A percentile compares a stretch with the other conserved stretches of the same genome.
Conservation (phyloP, 1,140 invertebrate species). For the Heliconius nattereri region DNA sequence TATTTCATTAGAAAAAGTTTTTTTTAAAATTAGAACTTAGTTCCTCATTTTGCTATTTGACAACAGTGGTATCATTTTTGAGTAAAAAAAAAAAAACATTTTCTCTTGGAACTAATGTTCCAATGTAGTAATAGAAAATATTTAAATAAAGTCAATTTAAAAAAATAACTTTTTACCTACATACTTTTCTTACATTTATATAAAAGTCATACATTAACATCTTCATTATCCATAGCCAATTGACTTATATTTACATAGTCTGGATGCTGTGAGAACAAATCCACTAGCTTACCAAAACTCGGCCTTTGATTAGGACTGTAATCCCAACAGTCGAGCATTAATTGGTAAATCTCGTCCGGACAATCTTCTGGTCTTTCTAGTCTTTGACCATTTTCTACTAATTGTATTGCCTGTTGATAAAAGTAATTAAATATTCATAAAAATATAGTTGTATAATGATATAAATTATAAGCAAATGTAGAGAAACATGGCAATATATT, state of each 20-base stretch:
- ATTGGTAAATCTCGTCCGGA: conserved; percentile 90
- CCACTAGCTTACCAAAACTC: conserved; percentile 89
- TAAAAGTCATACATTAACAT: conserved; percentile 33
- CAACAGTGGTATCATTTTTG: too few relatives aligned
- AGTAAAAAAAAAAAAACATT: too few relatives aligned
- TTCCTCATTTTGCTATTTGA: too few relatives aligned
- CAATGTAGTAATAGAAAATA: too few relatives aligned
- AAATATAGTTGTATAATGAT: neutral
- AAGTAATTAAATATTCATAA: conserved; percentile 8
- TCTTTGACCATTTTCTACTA: conserved; percentile 89
- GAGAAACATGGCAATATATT: too few relatives aligned
- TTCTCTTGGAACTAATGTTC: too few relatives aligned
- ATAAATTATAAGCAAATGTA: too few relatives aligned
- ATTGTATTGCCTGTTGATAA: conserved; percentile 87
- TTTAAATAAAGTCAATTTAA: neutral
- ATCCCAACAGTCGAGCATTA: conserved; percentile 96
- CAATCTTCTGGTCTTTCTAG: conserved; percentile 90
- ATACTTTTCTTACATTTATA: neutral
- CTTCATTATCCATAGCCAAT: conserved; percentile 65
- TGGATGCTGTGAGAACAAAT: conserved; percentile 87
- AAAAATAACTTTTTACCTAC: too few relatives aligned
- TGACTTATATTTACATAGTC: conserved; percentile 84
- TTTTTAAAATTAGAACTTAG: neutral
- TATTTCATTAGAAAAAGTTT: neutral
- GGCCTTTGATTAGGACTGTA: conserved; percentile 89